Evolutionary conservation across 2,888 invertebrate genomes (phyloP), one percentile per base, ranked within the genome.

Genomic region (Drosophila macrospina): DNA sequence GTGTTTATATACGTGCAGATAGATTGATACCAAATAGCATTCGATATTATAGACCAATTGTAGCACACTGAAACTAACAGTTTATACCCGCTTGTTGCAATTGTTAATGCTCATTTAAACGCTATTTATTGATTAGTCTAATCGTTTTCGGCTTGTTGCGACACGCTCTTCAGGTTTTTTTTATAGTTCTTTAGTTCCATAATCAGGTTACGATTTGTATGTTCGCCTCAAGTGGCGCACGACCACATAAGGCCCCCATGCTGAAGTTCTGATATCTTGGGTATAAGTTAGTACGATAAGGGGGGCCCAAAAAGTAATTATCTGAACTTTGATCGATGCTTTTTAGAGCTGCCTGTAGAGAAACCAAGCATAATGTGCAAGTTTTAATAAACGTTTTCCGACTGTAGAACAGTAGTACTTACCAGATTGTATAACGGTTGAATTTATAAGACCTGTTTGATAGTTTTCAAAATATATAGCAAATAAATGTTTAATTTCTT

Each of bases 301-400:
- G 48, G 16, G 36, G 13, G 41, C 48, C 10, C 26, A 20, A 56
- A 56, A 50, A 39, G 41, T 44, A 48, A 56, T 70, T 70, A 75
- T 69, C 65, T 63, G 70, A 37, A 70, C 63, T 68, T 76, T 80
- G 80, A 80, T 80, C 84, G 80, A 80, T 80, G 66, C 50, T 44
- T 63, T 83, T 76, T 76, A 63, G 67, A 80, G 80, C 78, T 56
- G 8, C 32, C 20, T 42, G n/a, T n/a, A 5, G 26, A 6, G 26
- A 55, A 36, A 20, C 5, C 5, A 26, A 16, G 11, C 13, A 36
- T 16, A 39, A 61, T 44, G 30, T 51, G 26, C 16, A 26, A 42
- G 6, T 24, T 13, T 47, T 48, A 45, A 56, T 36, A 32, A 37
- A 28, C 36, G 47, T 36, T 57, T 48, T 36, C 47, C 41, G 24